These are phyloP conservation scores for Dolichoris vasculosae DNA, from an alignment of 1,140 invertebrate species.

Conservation along the genomic window DNA sequence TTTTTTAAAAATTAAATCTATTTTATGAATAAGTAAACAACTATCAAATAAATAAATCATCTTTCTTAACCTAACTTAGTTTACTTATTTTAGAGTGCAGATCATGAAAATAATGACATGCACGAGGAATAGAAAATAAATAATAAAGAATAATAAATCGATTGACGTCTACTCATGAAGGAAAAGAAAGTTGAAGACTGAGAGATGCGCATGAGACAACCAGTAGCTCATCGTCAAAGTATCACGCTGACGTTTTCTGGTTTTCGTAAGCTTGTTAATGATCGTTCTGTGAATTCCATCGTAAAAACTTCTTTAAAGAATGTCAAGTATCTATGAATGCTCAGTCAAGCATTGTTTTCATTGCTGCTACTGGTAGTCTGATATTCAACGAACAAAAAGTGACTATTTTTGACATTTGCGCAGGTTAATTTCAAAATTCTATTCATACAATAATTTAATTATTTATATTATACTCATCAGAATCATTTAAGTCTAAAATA, in stretches of 20 bases:
- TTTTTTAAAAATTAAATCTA: no score
- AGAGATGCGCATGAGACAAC: slow-evolving; percentile 17
- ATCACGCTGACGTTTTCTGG: slow-evolving; percentile 69
- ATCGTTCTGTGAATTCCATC: slow-evolving; percentile 62
- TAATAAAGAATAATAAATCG: neutral
- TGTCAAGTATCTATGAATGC: slow-evolving; percentile 54
- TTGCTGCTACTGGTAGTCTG: slow-evolving; percentile 55
- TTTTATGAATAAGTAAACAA: no score
- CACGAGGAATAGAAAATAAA: neutral
- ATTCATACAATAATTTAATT: slow-evolving; percentile 44
- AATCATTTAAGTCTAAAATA: slow-evolving; percentile 36
- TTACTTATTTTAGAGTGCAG: no score
- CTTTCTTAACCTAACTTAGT: no score
- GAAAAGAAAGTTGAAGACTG: neutral
- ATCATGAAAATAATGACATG: no score
- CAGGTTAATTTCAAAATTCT: slow-evolving; percentile 35
- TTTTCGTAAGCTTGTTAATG: slow-evolving; percentile 57
- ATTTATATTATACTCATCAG: slow-evolving; percentile 39
- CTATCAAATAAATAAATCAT: no score
- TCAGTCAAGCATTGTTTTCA: slow-evolving; percentile 49
- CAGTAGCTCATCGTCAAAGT: slow-evolving; percentile 53
- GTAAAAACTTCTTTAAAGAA: slow-evolving; percentile 67
- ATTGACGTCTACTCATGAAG: neutral
- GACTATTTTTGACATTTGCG: neutral
- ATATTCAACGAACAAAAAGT: slow-evolving; percentile 10